phyloP scores from a whole-genome alignment of 30 jellyfish, hydroid and myxozoan species.

The Cassiopea andromeda region DNA sequence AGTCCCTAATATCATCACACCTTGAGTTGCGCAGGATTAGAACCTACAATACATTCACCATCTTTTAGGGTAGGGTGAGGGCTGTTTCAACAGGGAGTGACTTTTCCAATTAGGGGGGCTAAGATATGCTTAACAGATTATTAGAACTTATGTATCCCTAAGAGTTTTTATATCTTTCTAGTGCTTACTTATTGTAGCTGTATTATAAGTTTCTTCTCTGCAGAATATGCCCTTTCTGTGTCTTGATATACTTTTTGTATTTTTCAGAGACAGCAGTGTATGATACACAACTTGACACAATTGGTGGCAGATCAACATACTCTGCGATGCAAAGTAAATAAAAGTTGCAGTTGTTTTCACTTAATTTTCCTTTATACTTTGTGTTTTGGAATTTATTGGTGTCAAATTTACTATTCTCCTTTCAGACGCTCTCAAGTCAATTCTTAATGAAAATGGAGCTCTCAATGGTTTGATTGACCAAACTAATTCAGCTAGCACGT shows the following conservation, averaged over 20 bases:
- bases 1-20: too few species aligned
- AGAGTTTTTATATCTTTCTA: too few species aligned
- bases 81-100: too few species aligned
- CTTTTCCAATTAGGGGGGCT: too few species aligned
- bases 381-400: not conserved
- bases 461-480: slow-evolving; percentile 57
- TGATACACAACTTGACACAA: not conserved
- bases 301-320: not conserved
- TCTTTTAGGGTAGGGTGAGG: too few species aligned
- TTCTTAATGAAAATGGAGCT: slow-evolving; percentile 45
- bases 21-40: too few species aligned
- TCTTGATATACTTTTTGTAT: not conserved
- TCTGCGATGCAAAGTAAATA: not conserved
- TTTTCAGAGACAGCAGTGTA: not conserved
- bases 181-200: too few species aligned
- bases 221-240: too few species aligned
- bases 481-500: slow-evolving; percentile 28
- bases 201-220: too few species aligned
- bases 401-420: not conserved
- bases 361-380: not conserved
- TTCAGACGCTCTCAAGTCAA: slow-evolving; percentile 56
- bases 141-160: too few species aligned
- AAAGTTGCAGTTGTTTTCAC: not conserved
- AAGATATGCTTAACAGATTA: too few species aligned
- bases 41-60: too few species aligned